Percentiles rank a stretch among this genome's conserved stretches.
phyloP scores from a whole-genome alignment of 2,113 vertebrate genomes.

The Cyprinodon brontotheroides region DNA sequence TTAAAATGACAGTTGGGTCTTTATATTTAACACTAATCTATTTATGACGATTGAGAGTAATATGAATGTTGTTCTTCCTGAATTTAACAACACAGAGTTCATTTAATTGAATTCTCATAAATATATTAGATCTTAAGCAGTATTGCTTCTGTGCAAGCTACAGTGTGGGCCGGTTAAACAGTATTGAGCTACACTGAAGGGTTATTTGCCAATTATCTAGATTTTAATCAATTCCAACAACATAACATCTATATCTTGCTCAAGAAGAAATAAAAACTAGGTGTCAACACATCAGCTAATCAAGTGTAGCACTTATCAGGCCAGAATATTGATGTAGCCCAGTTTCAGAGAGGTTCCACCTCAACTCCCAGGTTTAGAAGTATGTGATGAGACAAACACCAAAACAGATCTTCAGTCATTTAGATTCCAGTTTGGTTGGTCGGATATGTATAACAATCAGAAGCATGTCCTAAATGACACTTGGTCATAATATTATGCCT shows the following conservation, averaged over 20 bases:
- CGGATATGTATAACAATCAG: neutral
- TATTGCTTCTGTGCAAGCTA: neutral
- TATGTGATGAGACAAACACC: neutral
- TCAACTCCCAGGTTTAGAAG: neutral
- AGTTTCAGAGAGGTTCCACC: neutral
- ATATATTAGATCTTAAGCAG: constrained; percentile 4
- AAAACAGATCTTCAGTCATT: no score
- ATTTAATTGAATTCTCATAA: constrained; percentile 5
- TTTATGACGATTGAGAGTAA: neutral
- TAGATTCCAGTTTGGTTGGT: neutral
- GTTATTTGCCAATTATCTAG: neutral
- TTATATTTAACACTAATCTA: neutral
- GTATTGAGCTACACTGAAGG: neutral
- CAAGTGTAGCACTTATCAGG: neutral
- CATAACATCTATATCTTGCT: neutral
- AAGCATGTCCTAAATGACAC: no score
- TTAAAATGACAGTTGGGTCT: neutral
- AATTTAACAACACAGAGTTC: neutral
- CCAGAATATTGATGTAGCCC: no score
- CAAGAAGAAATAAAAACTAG: neutral
- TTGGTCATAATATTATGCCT: no score
- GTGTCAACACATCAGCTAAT: neutral
- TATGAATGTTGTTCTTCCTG: neutral
- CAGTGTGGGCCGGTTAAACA: neutral
- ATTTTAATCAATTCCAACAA: neutral